Evolutionary conservation across 2,113 vertebrate species (phyloP).

Genomic region (Planiliza haematocheilus): DNA sequence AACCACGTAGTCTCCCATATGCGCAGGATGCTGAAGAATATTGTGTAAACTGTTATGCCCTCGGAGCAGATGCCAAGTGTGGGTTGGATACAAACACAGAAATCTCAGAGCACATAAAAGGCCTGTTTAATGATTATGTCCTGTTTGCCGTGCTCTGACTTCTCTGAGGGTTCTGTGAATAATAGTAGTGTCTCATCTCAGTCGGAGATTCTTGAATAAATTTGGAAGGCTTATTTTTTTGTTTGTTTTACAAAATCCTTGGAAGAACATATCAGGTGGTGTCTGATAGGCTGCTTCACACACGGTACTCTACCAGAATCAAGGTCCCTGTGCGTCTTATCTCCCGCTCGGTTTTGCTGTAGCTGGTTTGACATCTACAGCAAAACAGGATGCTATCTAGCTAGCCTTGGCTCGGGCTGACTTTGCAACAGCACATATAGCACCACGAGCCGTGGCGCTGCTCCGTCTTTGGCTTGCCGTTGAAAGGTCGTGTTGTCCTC

Average conservation of each 20-base stretch:
- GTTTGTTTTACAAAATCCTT: not conserved
- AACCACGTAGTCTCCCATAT: not conserved
- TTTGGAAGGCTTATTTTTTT: not conserved
- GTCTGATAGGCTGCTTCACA: slow-evolving; percentile 3
- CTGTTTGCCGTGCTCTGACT: slow-evolving; percentile 10
- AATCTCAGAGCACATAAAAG: slow-evolving; percentile 32
- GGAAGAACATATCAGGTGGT: slow-evolving; percentile 12
- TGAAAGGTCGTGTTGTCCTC: slow-evolving; percentile 51
- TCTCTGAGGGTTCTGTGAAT: not conserved
- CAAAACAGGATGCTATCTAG: slow-evolving; percentile 33
- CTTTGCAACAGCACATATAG: slow-evolving; percentile 56
- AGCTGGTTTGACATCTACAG: no score
- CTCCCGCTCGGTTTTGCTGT: slow-evolving; percentile 20
- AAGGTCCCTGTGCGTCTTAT: slow-evolving; percentile 30
- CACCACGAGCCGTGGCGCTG: slow-evolving; percentile 31
- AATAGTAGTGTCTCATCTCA: not conserved
- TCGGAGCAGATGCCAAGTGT: slow-evolving; percentile 28
- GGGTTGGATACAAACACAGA: slow-evolving; percentile 25
- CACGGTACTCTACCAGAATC: slow-evolving; percentile 21
- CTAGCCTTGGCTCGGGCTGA: slow-evolving; percentile 46
- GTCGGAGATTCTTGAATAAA: not conserved
- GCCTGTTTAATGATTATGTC: slow-evolving; percentile 17
- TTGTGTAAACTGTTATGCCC: slow-evolving; percentile 11
- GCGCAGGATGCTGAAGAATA: slow-evolving; percentile 12
- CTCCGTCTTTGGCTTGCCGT: slow-evolving; percentile 31